A percentile compares a stretch with the other conserved stretches of the same genome.
Conservation (phyloP, 2,797 vertebrate species). For the Oryzias sinensis region DNA sequence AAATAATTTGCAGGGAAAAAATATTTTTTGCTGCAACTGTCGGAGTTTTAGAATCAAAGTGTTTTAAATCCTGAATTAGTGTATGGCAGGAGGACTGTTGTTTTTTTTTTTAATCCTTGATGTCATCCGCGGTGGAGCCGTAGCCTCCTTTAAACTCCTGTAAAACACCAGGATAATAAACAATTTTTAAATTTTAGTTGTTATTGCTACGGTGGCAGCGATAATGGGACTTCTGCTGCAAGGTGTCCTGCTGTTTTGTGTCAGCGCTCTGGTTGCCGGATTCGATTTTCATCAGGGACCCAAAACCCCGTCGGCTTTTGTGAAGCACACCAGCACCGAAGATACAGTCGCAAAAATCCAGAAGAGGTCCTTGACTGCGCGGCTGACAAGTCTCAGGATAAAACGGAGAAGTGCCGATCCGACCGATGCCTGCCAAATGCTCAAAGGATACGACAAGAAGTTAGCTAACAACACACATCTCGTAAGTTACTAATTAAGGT, state of each 20-base stretch:
- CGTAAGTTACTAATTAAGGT: slow-evolving; percentile 76
- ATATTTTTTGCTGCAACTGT: not conserved
- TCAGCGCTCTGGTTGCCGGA: slow-evolving; percentile 49
- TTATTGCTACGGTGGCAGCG: slow-evolving; percentile 1
- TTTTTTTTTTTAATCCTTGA: slow-evolving; percentile 58
- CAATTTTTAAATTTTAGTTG: slow-evolving; percentile 12
- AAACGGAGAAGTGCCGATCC: slow-evolving; percentile 55
- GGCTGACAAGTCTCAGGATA: slow-evolving; percentile 45
- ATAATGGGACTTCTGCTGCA: slow-evolving; percentile 66
- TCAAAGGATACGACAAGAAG: slow-evolving; percentile 69
- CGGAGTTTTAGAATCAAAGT: not conserved
- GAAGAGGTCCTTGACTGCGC: slow-evolving; percentile 51
- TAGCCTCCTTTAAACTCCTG: slow-evolving; percentile 67
- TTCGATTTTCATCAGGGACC: slow-evolving; percentile 49
- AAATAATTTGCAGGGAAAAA: slow-evolving; percentile 3
- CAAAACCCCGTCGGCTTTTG: slow-evolving; percentile 43
- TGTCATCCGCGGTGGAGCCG: slow-evolving; percentile 65
- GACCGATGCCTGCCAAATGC: slow-evolving; percentile 71
- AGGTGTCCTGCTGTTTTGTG: slow-evolving; percentile 52
- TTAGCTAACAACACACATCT: slow-evolving; percentile 85
- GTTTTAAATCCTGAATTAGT: slow-evolving; percentile 44
- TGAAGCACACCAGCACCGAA: slow-evolving; percentile 26
- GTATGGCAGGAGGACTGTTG: slow-evolving; percentile 65
- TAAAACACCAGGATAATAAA: slow-evolving; percentile 54
- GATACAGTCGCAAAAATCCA: slow-evolving; percentile 39